Conservation (phyloP, 2,113 vertebrate species). For the Ictidomys tridecemlineatus region DNA sequence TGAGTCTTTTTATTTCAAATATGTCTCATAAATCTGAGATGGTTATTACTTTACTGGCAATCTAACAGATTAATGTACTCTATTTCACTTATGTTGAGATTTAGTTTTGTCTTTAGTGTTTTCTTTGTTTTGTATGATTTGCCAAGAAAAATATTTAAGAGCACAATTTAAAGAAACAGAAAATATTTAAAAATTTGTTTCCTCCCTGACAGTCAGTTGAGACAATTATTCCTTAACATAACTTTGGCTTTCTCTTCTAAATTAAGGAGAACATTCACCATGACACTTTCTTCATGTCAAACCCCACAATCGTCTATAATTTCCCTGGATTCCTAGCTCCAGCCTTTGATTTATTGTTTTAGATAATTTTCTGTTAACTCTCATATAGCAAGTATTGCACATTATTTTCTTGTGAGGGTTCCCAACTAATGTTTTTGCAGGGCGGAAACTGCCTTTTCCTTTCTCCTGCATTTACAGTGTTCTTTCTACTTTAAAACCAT, state of each 20-base stretch:
- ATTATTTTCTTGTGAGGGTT: neutral
- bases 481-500: neutral
- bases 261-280: neutral
- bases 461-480: neutral
- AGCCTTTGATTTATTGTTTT: constrained; percentile 38
- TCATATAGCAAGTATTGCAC: neutral
- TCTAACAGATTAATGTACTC: constrained; percentile 12
- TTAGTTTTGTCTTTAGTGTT: constrained; percentile 37
- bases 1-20: constrained; percentile 36
- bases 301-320: neutral
- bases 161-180: constrained; percentile 11
- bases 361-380: neutral
- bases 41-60: constrained; percentile 34
- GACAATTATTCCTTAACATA: neutral
- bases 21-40: neutral
- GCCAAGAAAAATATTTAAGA: constrained; percentile 48
- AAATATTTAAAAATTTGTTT: neutral
- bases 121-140: constrained; percentile 42
- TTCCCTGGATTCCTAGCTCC: neutral
- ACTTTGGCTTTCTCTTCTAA: neutral
- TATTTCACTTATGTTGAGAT: constrained; percentile 35
- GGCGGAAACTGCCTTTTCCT: neutral
- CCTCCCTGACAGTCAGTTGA: neutral
- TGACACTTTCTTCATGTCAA: neutral
- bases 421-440: neutral